These are phyloP conservation scores for Drosophila leonis DNA, from an alignment of 2,888 invertebrate genomes.

Conservation along the genomic window DNA sequence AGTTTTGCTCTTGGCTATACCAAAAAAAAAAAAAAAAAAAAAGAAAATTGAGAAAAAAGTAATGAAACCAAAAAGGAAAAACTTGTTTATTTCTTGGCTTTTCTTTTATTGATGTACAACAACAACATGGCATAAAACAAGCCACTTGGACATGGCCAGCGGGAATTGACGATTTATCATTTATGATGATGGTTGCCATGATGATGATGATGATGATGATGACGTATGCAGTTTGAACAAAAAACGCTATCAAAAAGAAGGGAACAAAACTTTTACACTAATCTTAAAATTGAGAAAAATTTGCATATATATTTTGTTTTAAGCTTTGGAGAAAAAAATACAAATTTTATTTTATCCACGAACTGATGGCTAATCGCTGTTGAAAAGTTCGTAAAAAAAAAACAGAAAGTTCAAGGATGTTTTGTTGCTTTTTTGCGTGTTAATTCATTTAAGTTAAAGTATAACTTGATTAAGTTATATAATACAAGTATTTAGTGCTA, in stretches of 20 bases:
- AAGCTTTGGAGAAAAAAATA: not conserved
- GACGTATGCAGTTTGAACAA: constrained; percentile 34
- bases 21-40: constrained; percentile 21
- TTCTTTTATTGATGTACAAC: constrained; percentile 59
- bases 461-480: not conserved
- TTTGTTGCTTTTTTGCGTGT: not conserved
- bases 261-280: constrained; percentile 44
- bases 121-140: constrained; percentile 33
- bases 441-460: not conserved
- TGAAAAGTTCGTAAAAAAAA: not conserved
- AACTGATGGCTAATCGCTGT: constrained; percentile 36
- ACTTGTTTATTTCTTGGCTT: constrained; percentile 54
- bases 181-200: constrained; percentile 56
- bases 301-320: constrained; percentile 62
- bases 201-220: constrained; percentile 61
- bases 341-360: constrained; percentile 8
- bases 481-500: too few relatives aligned
- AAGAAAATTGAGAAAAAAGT: constrained; percentile 26
- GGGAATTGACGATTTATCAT: constrained; percentile 76
- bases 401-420: not conserved
- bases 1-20: constrained; percentile 52
- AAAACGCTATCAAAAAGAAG: constrained; percentile 24
- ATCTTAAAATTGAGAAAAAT: constrained; percentile 55
- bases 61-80: constrained; percentile 25
- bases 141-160: constrained; percentile 63